A percentile compares a stretch with the other conserved stretches of the same genome.
Conservation (phyloP, 2,888 invertebrate species). For the Plagiodera versicolora region DNA sequence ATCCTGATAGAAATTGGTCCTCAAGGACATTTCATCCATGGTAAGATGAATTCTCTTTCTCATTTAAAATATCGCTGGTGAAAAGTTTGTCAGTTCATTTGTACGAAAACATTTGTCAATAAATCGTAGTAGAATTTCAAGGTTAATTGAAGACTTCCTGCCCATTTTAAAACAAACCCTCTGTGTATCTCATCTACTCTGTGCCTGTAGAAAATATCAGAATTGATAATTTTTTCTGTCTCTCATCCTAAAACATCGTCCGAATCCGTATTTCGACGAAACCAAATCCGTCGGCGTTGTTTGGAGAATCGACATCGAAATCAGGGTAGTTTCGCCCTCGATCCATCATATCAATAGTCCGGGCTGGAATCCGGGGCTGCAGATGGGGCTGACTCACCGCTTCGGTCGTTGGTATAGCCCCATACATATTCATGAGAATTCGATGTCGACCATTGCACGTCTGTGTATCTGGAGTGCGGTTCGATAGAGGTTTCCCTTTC, state of each 20-base stretch:
- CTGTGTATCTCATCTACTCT: too few relatives aligned
- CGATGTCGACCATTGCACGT: slow-evolving; percentile 32
- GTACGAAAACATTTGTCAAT: too few relatives aligned
- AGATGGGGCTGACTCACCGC: slow-evolving; percentile 52
- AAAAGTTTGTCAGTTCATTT: too few relatives aligned
- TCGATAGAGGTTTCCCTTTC: slow-evolving; percentile 51
- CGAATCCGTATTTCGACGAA: slow-evolving; percentile 21
- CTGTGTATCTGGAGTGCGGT: slow-evolving; percentile 28
- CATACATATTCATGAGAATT: slow-evolving; percentile 56
- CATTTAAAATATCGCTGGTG: too few relatives aligned
- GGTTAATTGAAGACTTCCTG: too few relatives aligned
- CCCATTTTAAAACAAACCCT: too few relatives aligned
- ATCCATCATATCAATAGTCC: slow-evolving; percentile 54
- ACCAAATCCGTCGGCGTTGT: slow-evolving; percentile 23
- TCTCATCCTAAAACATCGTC: slow-evolving; percentile 11
- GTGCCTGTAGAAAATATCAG: too few relatives aligned
- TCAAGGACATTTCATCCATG: too few relatives aligned
- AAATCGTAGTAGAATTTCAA: too few relatives aligned
- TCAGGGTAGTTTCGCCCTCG: slow-evolving; percentile 47
- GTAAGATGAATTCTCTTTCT: too few relatives aligned
- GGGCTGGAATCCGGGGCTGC: slow-evolving; percentile 47
- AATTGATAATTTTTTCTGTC: slow-evolving; percentile 1
- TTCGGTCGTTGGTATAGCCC: slow-evolving; percentile 42
- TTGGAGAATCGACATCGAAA: slow-evolving; percentile 32
- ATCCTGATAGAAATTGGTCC: too few relatives aligned